phyloP scores from a whole-genome alignment of 2,113 vertebrate species.

The Gymnobelideus leadbeateri region DNA sequence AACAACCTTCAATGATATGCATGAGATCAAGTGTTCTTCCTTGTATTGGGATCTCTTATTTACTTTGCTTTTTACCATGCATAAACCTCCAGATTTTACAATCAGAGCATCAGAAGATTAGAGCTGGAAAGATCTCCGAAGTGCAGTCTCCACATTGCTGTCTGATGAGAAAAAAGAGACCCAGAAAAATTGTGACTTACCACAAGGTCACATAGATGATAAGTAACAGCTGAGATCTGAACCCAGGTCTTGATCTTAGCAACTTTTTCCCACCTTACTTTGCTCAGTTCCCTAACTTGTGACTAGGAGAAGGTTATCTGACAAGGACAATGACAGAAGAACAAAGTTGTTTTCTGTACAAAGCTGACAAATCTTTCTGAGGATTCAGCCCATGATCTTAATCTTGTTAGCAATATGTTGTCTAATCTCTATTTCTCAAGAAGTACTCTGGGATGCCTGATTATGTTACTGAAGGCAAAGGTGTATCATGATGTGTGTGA shows the following conservation, averaged over 20 bases:
- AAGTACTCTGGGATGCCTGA: background rate
- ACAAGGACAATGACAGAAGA: too few species aligned
- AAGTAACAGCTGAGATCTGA: background rate
- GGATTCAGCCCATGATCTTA: background rate
- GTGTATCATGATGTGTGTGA: too few species aligned
- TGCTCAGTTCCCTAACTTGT: background rate
- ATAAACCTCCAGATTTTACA: background rate
- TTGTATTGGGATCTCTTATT: background rate
- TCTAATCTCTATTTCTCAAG: background rate
- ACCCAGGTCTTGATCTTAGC: background rate
- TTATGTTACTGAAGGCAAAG: too few species aligned
- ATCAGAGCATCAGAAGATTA: background rate
- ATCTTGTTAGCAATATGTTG: background rate
- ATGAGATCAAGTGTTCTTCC: background rate
- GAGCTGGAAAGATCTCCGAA: background rate
- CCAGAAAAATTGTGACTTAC: too few species aligned
- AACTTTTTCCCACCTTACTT: background rate
- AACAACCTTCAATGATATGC: background rate
- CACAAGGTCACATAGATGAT: too few species aligned
- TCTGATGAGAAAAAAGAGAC: background rate
- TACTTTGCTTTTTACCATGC: background rate
- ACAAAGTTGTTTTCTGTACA: background rate
- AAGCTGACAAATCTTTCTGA: too few species aligned
- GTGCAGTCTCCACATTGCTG: background rate
- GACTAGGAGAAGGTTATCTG: background rate